Conservation (phyloP, 2,888 invertebrate genomes). For the Campoletis raptor region DNA sequence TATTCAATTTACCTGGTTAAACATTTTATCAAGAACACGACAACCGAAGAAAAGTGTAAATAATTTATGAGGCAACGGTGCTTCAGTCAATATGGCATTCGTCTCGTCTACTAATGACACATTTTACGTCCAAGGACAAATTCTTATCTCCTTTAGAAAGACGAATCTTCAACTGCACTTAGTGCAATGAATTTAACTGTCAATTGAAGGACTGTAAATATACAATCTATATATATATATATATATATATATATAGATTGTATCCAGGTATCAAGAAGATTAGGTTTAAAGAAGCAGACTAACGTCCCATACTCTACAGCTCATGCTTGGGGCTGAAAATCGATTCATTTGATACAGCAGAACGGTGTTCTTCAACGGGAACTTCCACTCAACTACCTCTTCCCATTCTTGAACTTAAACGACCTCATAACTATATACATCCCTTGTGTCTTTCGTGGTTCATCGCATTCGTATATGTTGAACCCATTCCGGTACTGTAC, state of each 20-base stretch:
- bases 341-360: constrained; percentile 64
- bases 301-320: background rate
- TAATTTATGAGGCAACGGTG: constrained; percentile 6
- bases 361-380: constrained; percentile 60
- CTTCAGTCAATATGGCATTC: background rate
- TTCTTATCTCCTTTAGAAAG: background rate
- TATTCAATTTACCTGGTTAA: constrained; percentile 16
- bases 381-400: constrained; percentile 44
- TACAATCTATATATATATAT: background rate
- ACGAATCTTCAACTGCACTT: background rate
- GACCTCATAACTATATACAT: background rate
- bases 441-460: constrained; percentile 12
- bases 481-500: background rate
- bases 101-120: background rate
- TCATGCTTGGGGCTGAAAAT: constrained; percentile 45
- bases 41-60: background rate
- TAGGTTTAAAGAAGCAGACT: constrained; percentile 7
- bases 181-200: background rate
- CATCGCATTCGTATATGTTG: constrained; percentile 1
- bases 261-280: background rate
- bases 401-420: constrained; percentile 25
- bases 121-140: background rate
- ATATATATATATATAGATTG: background rate
- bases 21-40: constrained; percentile 15
- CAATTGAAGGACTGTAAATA: background rate